Conservation (phyloP, 1,140 invertebrate genomes). For the Lepidurus apus region DNA sequence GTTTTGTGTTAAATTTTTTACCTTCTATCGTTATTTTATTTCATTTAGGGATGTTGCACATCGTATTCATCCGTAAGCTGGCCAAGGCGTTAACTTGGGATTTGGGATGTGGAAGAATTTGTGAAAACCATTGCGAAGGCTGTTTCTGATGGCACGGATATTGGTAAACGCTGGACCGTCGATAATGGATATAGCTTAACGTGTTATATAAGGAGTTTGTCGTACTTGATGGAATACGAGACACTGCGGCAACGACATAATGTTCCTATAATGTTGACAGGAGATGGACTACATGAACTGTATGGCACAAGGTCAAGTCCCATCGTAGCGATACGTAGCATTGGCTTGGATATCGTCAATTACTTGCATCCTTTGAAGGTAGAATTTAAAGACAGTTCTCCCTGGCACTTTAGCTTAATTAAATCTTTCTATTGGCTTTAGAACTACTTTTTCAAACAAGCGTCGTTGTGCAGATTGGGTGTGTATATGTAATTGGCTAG, state of each 20-base stretch:
- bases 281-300: slow-evolving; percentile 80
- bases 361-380: slow-evolving; percentile 73
- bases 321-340: slow-evolving; percentile 69
- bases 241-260: slow-evolving; percentile 75
- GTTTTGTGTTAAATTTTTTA: neutral
- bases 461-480: neutral
- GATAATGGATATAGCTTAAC: slow-evolving; percentile 23
- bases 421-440: neutral
- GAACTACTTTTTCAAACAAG: slow-evolving; percentile 1
- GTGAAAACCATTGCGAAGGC: slow-evolving; percentile 51
- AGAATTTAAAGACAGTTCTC: neutral
- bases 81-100: slow-evolving; percentile 95
- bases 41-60: slow-evolving; percentile 84
- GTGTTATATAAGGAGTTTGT: slow-evolving; percentile 51
- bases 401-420: neutral
- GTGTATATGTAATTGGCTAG: neutral
- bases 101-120: slow-evolving; percentile 84
- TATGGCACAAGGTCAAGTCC: slow-evolving; percentile 73
- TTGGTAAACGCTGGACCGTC: slow-evolving; percentile 50
- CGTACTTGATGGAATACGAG: slow-evolving; percentile 78
- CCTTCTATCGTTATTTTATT: slow-evolving; percentile 29
- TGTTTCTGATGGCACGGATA: slow-evolving; percentile 62
- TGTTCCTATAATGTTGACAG: slow-evolving; percentile 76
- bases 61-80: slow-evolving; percentile 90
- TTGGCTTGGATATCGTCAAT: slow-evolving; percentile 80